Conservation (phyloP, 1,140 invertebrate species). For the Lepidurus arcticus region DNA sequence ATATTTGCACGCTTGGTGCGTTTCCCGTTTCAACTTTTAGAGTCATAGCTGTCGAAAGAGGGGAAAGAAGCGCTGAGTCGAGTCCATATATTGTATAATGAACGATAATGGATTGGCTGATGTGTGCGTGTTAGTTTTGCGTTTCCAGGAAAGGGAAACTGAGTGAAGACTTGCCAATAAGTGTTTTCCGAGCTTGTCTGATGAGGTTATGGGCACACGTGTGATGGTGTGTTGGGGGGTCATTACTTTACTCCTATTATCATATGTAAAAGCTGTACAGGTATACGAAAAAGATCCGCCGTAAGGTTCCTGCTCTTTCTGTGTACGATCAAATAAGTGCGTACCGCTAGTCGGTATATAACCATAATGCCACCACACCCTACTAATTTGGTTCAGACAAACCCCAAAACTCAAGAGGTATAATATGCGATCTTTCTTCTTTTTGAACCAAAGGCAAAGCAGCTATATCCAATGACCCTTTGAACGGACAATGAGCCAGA, state of each 20-base stretch:
- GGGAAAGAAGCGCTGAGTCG: too few relatives aligned
- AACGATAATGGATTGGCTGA: background rate
- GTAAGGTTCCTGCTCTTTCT: background rate
- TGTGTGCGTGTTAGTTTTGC: background rate
- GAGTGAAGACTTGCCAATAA: background rate
- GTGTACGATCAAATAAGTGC: background rate
- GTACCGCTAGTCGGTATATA: background rate
- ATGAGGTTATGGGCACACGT: background rate
- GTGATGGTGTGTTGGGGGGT: conserved; percentile 18
- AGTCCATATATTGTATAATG: background rate
- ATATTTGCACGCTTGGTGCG: too few relatives aligned
- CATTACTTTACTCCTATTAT: background rate
- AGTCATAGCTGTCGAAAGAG: too few relatives aligned
- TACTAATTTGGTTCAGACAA: conserved; percentile 1
- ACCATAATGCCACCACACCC: conserved; percentile 9
- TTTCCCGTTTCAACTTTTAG: too few relatives aligned
- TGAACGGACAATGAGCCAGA: conserved; percentile 1
- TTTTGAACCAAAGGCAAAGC: background rate
- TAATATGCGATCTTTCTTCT: background rate
- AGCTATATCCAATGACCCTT: background rate
- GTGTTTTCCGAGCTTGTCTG: conserved; percentile 7
- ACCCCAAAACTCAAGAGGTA: background rate
- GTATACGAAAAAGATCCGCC: background rate
- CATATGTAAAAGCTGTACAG: background rate
- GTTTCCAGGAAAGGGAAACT: background rate